phyloP scores from a whole-genome alignment of 2,888 invertebrate species.

The Drosophila maculinotata region DNA sequence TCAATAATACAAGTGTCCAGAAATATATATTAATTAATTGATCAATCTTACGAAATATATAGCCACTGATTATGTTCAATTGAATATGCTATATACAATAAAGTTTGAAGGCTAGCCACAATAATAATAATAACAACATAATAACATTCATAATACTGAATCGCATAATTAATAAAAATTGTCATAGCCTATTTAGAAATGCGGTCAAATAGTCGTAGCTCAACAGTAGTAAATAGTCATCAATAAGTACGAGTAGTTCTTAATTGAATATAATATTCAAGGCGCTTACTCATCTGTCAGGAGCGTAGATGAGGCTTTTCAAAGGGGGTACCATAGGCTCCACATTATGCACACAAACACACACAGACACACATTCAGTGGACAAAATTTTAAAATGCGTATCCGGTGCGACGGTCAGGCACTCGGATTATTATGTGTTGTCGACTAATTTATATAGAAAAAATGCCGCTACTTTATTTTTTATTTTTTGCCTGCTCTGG shows the following conservation, averaged over 20 bases:
- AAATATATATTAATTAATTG: too few species aligned
- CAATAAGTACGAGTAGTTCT: conserved; percentile 1
- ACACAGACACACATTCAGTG: conserved; percentile 33
- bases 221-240: background rate
- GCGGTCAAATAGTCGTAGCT: background rate
- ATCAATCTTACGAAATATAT: too few species aligned
- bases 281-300: conserved; percentile 49
- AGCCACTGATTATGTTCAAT: too few species aligned
- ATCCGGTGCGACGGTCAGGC: conserved; percentile 69
- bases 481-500: conserved; percentile 50
- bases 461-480: conserved; percentile 22
- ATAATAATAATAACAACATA: background rate
- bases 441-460: conserved; percentile 59
- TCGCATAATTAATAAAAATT: background rate
- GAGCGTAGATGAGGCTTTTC: conserved; percentile 17
- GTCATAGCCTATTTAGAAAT: background rate
- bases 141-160: background rate
- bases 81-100: too few species aligned
- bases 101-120: too few species aligned
- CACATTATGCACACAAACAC: conserved; percentile 36
- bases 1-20: too few species aligned
- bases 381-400: conserved; percentile 69
- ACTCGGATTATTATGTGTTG: conserved; percentile 58
- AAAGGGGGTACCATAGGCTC: conserved; percentile 26
- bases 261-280: conserved; percentile 14